Evolutionary conservation across 2,888 invertebrate genomes (phyloP).

Genomic region (Andrena flavipes): DNA sequence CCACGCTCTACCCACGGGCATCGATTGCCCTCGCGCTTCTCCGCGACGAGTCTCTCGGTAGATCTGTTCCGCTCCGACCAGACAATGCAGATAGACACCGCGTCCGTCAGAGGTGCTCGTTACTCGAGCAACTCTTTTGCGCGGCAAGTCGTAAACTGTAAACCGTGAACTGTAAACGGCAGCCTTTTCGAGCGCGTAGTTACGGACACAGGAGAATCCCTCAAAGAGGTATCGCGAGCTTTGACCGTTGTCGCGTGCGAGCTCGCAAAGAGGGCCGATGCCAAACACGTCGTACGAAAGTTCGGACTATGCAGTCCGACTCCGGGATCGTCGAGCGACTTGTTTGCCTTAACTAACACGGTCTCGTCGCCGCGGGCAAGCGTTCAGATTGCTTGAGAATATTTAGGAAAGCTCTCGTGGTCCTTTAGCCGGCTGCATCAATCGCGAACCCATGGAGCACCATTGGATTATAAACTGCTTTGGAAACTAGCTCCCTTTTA

Average conservation of each 20-base stretch:
- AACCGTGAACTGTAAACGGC: too few species aligned
- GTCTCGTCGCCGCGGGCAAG: neutral
- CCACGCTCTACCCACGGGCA: constrained; percentile 2
- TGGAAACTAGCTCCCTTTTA: neutral
- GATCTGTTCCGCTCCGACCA: neutral
- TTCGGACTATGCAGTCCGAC: constrained; percentile 10
- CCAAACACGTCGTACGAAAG: constrained; percentile 35
- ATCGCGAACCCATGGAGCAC: neutral
- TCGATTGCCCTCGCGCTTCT: constrained; percentile 28
- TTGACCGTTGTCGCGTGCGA: constrained; percentile 41
- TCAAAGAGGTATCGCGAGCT: constrained; percentile 24
- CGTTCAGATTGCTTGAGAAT: constrained; percentile 6
- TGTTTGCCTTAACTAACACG: constrained; percentile 27
- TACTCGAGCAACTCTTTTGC: too few species aligned
- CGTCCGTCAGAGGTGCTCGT: too few species aligned
- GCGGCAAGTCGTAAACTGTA: too few species aligned
- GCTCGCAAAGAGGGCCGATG: constrained; percentile 4
- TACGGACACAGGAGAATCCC: neutral
- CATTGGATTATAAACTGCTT: neutral
- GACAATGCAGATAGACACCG: too few species aligned
- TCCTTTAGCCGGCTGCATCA: neutral
- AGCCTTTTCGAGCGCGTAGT: neutral
- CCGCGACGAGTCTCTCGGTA: neutral
- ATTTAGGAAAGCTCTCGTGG: constrained; percentile 4
- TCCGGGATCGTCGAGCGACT: neutral